phyloP scores from a whole-genome alignment of 2,888 invertebrate species.

The Scaptomyza flava region DNA sequence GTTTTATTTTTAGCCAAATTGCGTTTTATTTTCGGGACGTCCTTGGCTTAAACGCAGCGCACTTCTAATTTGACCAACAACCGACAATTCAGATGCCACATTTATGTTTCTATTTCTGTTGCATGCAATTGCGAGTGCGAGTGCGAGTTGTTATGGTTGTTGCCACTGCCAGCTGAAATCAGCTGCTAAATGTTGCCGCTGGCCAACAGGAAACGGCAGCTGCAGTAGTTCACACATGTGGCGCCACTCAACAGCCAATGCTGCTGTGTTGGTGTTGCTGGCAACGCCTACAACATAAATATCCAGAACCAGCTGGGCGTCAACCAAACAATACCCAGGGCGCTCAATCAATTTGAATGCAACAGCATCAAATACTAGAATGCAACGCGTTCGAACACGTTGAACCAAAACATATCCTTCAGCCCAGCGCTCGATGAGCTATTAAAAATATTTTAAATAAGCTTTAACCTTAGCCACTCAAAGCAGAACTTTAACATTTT shows the following conservation, averaged over 20 bases:
- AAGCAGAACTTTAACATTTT: no score
- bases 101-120: conserved; percentile 25
- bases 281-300: conserved; percentile 20
- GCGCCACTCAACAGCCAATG: conserved; percentile 25
- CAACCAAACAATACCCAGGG: conserved; percentile 18
- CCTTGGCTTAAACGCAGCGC: conserved; percentile 44
- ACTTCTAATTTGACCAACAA: conserved; percentile 55
- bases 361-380: conserved; percentile 8
- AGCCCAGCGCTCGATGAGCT: no score
- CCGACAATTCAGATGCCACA: conserved; percentile 35
- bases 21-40: conserved; percentile 69
- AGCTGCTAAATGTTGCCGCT: conserved; percentile 54
- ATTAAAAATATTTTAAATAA: not conserved
- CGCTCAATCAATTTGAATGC: conserved; percentile 29
- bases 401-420: not conserved
- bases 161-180: conserved; percentile 37
- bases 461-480: no score
- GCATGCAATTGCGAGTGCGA: conserved; percentile 30
- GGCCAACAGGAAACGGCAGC: conserved; percentile 48
- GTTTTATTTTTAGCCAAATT: conserved; percentile 65
- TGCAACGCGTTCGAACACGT: not conserved
- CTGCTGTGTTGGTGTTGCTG: conserved; percentile 12
- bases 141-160: not conserved
- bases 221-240: conserved; percentile 36
- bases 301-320: conserved; percentile 43